These are phyloP conservation scores for Oligia fasciuncula DNA, from an alignment of 2,888 invertebrate genomes.

Conservation along the genomic window DNA sequence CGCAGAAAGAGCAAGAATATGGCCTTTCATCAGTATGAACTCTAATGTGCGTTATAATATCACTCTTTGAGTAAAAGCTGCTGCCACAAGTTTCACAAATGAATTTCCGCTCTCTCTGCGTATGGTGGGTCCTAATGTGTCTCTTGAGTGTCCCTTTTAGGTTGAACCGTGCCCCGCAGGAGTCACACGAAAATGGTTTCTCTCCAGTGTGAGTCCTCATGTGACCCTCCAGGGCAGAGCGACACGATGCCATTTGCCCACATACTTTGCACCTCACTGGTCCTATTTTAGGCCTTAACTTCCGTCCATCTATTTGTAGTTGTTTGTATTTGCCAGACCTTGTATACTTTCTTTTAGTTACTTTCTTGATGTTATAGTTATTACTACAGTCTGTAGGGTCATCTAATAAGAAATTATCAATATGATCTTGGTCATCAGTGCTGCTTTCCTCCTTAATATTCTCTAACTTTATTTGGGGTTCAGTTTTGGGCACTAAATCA, in stretches of 20 bases:
- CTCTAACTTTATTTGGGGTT: slow-evolving; percentile 61
- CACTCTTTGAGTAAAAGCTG: slow-evolving; percentile 82
- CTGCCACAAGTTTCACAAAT: slow-evolving; percentile 86
- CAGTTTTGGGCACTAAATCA: slow-evolving; percentile 62
- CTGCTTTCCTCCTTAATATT: slow-evolving; percentile 67
- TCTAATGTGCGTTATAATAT: slow-evolving; percentile 83
- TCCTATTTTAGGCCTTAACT: slow-evolving; percentile 69
- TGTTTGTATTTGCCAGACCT: slow-evolving; percentile 48
- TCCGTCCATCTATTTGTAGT: slow-evolving; percentile 64
- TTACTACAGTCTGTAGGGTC: slow-evolving; percentile 26
- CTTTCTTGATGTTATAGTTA: slow-evolving; percentile 28
- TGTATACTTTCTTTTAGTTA: slow-evolving; percentile 61
- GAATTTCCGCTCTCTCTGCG: slow-evolving; percentile 78
- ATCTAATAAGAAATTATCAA: slow-evolving; percentile 45
- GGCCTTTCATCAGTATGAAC: slow-evolving; percentile 85
- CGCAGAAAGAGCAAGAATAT: slow-evolving; percentile 81
- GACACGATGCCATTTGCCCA: slow-evolving; percentile 76
- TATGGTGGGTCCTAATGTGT: slow-evolving; percentile 79
- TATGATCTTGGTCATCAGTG: slow-evolving; percentile 66
- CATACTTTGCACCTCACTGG: slow-evolving; percentile 81
- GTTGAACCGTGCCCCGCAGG: slow-evolving; percentile 77
- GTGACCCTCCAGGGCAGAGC: slow-evolving; percentile 82
- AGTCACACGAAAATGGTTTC: slow-evolving; percentile 79
- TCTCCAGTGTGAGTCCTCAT: slow-evolving; percentile 85
- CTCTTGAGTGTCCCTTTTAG: slow-evolving; percentile 81